Evolutionary conservation across 2,888 invertebrate genomes (phyloP).

Genomic region (Drosophila incognita): DNA sequence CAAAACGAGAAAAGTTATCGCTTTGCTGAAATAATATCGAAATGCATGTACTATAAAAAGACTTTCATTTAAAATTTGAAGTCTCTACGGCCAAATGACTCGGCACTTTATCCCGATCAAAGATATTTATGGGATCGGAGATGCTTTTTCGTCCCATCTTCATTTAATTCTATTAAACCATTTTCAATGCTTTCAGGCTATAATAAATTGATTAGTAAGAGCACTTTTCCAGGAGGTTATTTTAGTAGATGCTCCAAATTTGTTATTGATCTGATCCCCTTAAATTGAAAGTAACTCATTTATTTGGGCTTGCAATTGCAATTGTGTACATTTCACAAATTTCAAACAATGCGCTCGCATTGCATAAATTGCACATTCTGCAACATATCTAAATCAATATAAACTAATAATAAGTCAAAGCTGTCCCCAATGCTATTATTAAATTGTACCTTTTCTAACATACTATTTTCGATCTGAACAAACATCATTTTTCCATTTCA

Average conservation of each 20-base stretch:
- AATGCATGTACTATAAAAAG: too few relatives aligned
- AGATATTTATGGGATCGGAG: neutral
- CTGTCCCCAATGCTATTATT: neutral
- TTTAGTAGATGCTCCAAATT: neutral
- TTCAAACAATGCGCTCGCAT: neutral
- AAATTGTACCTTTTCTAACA: neutral
- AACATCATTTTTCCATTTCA: neutral
- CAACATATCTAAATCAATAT: neutral
- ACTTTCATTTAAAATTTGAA: neutral
- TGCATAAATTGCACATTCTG: neutral
- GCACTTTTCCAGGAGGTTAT: neutral
- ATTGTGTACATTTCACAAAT: neutral
- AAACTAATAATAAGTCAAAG: neutral
- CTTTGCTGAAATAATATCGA: neutral
- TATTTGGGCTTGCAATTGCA: neutral
- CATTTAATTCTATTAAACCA: neutral
- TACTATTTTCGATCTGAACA: neutral
- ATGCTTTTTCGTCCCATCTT: neutral
- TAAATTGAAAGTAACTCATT: neutral
- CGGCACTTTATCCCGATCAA: neutral
- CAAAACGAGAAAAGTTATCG: neutral
- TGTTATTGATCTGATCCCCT: neutral
- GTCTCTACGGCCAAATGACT: neutral
- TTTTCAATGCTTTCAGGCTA: neutral
- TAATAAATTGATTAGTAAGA: neutral